Conservation (phyloP, 2,113 vertebrate genomes). For the Austrofundulus limnaeus region DNA sequence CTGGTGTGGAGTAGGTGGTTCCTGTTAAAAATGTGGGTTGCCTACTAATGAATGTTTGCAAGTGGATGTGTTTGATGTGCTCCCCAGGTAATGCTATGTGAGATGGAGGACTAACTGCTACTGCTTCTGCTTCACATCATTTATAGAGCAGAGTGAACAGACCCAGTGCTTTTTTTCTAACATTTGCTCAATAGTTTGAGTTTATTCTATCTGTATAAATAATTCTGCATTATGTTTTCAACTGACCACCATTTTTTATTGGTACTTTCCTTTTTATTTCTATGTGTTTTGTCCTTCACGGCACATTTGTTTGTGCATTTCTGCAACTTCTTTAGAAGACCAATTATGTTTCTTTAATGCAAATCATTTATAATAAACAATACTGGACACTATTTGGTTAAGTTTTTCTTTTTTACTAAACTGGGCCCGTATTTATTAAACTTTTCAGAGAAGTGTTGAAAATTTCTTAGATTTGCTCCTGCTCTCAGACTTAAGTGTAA, state of each 20-base stretch:
- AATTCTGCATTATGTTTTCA: conserved; percentile 33
- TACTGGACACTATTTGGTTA: no score
- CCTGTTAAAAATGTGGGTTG: conserved; percentile 48
- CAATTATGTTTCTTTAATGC: no score
- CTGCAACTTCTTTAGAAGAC: no score
- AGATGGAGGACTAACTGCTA: conserved; percentile 33
- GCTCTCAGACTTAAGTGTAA: no score
- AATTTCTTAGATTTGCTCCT: no score
- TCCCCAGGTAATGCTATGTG: conserved; percentile 50
- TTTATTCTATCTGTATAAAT: conserved; percentile 33
- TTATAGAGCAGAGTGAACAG: conserved; percentile 10
- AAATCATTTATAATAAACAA: no score
- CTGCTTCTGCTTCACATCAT: conserved; percentile 33
- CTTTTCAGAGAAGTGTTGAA: no score
- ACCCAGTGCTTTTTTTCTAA: conserved; percentile 4
- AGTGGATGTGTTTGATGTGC: conserved; percentile 35
- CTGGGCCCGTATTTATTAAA: no score
- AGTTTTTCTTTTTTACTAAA: no score
- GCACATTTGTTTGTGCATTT: neutral
- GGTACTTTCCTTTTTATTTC: neutral
- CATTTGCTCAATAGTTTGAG: conserved; percentile 1
- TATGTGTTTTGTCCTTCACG: neutral
- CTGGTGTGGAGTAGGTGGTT: conserved; percentile 40
- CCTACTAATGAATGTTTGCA: conserved; percentile 51
- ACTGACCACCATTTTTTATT: conserved; percentile 32